phyloP scores from a whole-genome alignment of 2,113 vertebrate species.

The Albula glossodonta region DNA sequence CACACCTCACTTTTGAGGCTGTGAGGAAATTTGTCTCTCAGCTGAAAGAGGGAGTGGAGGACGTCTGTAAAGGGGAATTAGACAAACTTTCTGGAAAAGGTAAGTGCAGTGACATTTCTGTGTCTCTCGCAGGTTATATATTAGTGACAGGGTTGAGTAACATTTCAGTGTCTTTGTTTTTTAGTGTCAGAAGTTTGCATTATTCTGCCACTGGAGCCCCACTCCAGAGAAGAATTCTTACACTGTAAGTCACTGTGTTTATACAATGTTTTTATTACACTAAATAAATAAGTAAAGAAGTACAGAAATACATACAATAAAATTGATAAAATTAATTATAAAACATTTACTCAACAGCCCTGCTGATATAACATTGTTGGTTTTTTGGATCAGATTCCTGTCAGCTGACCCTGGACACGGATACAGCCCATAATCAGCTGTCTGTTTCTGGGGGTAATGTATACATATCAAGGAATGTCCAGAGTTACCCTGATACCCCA shows the following conservation, averaged over 20 bases:
- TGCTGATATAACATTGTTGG: too few relatives aligned
- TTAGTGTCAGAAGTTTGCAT: too few relatives aligned
- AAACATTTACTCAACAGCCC: too few relatives aligned
- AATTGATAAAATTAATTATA: background rate
- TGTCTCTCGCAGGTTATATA: too few relatives aligned
- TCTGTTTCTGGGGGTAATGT: conserved; percentile 64
- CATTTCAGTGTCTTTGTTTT: too few relatives aligned
- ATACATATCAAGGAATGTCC: conserved; percentile 43
- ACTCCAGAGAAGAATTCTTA: background rate
- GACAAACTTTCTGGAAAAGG: background rate
- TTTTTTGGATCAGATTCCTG: conserved; percentile 51
- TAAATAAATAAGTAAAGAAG: background rate
- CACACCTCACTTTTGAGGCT: conserved; percentile 8
- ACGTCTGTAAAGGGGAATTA: background rate
- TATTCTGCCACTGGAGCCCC: background rate
- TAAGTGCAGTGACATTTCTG: background rate
- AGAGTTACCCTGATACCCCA: conserved; percentile 64
- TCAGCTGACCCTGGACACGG: conserved; percentile 64
- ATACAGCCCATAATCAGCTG: conserved; percentile 64
- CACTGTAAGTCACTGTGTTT: background rate
- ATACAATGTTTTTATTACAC: background rate
- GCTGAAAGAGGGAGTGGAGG: conserved; percentile 11
- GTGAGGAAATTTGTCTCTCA: background rate
- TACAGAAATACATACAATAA: background rate
- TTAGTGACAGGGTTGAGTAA: too few relatives aligned